These are phyloP conservation scores for Rana temporaria DNA, from an alignment of 2,113 vertebrate species.

Conservation along the genomic window DNA sequence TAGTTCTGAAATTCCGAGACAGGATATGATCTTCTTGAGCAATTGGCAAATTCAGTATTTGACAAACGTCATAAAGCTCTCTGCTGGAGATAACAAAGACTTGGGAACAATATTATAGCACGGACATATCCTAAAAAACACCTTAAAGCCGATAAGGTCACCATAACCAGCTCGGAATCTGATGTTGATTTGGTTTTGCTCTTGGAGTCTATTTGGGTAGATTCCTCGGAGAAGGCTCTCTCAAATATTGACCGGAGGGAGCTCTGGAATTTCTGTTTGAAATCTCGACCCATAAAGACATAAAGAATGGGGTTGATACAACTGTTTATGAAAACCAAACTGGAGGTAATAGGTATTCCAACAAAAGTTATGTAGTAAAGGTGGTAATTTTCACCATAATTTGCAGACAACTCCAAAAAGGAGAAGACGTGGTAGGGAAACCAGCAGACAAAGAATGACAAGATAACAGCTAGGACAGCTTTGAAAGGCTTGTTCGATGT, in stretches of 20 bases:
- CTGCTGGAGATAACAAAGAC: too few relatives aligned
- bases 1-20: too few relatives aligned
- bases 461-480: slow-evolving; percentile 82
- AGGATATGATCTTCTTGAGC: too few relatives aligned
- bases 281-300: slow-evolving; percentile 78
- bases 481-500: slow-evolving; percentile 81
- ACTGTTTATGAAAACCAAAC: slow-evolving; percentile 89
- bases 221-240: slow-evolving; percentile 67
- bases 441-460: slow-evolving; percentile 85
- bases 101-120: too few relatives aligned
- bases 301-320: slow-evolving; percentile 90
- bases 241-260: slow-evolving; percentile 62
- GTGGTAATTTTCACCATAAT: slow-evolving; percentile 46
- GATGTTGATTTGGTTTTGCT: slow-evolving; percentile 66
- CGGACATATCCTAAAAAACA: too few relatives aligned
- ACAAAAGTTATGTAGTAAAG: slow-evolving; percentile 71
- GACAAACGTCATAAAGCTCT: too few relatives aligned
- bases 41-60: too few relatives aligned
- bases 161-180: not conserved
- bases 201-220: slow-evolving; percentile 58
- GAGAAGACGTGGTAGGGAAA: slow-evolving; percentile 83
- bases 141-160: too few relatives aligned
- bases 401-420: slow-evolving; percentile 73
- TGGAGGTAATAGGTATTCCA: slow-evolving; percentile 83
- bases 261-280: slow-evolving; percentile 70